phyloP scores from a whole-genome alignment of 2,888 invertebrate genomes.

The Blastobasis adustella region DNA sequence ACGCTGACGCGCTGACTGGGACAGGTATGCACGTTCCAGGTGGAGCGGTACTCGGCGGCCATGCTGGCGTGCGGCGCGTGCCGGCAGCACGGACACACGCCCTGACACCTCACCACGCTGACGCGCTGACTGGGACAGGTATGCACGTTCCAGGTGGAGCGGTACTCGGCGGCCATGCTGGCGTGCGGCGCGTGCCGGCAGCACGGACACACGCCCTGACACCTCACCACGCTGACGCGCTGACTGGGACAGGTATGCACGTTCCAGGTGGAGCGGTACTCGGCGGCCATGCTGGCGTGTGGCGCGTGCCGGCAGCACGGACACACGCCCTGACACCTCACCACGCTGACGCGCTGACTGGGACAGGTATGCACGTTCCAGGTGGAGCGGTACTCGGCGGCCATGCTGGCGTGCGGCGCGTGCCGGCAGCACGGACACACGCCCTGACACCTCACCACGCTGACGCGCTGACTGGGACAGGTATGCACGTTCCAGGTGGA shows the following conservation, averaged over 20 bases:
- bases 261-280: slow-evolving; percentile 3
- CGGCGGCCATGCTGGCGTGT: slow-evolving; percentile 32
- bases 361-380: not conserved
- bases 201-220: slow-evolving; percentile 35
- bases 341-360: slow-evolving; percentile 18
- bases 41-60: slow-evolving; percentile 40
- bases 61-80: slow-evolving; percentile 39
- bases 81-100: slow-evolving; percentile 32
- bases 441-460: slow-evolving; percentile 37
- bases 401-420: slow-evolving; percentile 32
- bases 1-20: slow-evolving; percentile 15
- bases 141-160: not conserved
- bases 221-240: slow-evolving; percentile 24
- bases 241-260: not conserved
- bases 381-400: slow-evolving; percentile 9
- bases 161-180: slow-evolving; percentile 22
- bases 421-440: slow-evolving; percentile 38
- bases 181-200: slow-evolving; percentile 39
- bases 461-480: not conserved
- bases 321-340: slow-evolving; percentile 31
- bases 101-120: slow-evolving; percentile 35
- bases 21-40: slow-evolving; percentile 29
- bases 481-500: not conserved
- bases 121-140: not conserved
- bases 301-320: slow-evolving; percentile 36